Percentiles rank a stretch among this genome's conserved stretches.
These are phyloP conservation scores for Cyprinodon tularosa DNA, from an alignment of 2,113 vertebrate species.

Conservation along the genomic window DNA sequence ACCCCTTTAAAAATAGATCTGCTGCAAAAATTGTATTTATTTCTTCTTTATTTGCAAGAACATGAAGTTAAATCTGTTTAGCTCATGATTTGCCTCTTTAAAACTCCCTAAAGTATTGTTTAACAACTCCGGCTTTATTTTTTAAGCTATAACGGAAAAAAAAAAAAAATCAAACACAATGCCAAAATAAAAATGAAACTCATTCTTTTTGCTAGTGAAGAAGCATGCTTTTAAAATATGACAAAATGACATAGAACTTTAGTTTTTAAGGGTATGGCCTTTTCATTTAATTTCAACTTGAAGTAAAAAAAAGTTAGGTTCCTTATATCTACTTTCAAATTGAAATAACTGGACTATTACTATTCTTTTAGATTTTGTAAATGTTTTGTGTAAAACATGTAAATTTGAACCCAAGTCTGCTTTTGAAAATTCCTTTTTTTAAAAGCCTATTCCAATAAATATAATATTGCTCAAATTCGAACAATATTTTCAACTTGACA, in stretches of 20 bases:
- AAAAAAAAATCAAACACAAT: not conserved
- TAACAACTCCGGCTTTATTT: not conserved
- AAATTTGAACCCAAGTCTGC: not conserved
- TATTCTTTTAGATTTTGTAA: not conserved
- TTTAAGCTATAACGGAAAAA: not conserved
- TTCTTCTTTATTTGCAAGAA: not conserved
- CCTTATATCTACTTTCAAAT: not conserved
- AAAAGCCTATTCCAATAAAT: not conserved
- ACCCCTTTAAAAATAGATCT: not conserved
- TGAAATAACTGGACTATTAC: not conserved
- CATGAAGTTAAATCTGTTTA: not conserved
- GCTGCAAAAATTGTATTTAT: not conserved
- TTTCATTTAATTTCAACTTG: not conserved
- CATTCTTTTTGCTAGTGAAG: not conserved
- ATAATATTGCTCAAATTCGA: not conserved
- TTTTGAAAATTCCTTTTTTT: not conserved
- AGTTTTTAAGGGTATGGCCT: not conserved
- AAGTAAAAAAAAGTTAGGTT: no score
- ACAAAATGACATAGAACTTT: not conserved
- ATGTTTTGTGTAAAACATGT: not conserved
- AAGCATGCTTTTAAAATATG: not conserved
- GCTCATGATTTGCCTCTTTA: not conserved
- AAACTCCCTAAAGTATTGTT: not conserved
- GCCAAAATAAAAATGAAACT: not conserved
- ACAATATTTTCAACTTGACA: not conserved